Base-by-base conservation (phyloP, 2,888 invertebrate genomes). In the Acanthosepion lycidas region DNA sequence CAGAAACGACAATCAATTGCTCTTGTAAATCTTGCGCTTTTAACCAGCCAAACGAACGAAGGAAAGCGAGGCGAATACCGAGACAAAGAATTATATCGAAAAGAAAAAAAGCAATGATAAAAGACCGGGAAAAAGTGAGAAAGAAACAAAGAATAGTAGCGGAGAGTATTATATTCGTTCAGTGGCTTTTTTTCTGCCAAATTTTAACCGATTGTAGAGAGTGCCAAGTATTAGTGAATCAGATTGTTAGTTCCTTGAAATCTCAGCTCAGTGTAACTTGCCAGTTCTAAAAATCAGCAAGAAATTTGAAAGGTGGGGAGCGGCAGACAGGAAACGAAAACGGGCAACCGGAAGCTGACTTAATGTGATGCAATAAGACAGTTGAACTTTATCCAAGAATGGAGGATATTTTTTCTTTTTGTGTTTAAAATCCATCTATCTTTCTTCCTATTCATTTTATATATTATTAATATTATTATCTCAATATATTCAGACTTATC, bases 311-410 rank as follows among this genome's bases (percentile, higher is more conserved):
- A 78, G 12, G 78, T 78, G 78, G 78, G n/a, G 78, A 78, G n/a
- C n/a, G n/a, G 78, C n/a, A 78, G 78, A 78, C 78, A 78, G 78
- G 78, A 78, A 78, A 33, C n/a, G 78, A n/a, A 78, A 78, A 78
- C 15, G 78, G 78, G 78, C 78, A 78, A 78, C 78, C 78, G 78
- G 78, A 78, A n/a, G 78, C n/a, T 33, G 78, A 78, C 78, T 78
- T 78, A 78, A 78, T 78, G 78, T 78, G 78, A 33, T 78, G 78
- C 78, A 78, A 78, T 78, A 78, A 78, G 78, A n/a, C n/a, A 78
- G n/a, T 78, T 78, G 78, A 78, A 78, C 78, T 33, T 78, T 78
- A n/a, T 78, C 78, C 78, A 78, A 78, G 78, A 78, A n/a, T 33
- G 18, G 9, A n/a, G n/a, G 9, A n/a, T 26, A 64, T n/a, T n/a